Base-by-base conservation (phyloP, 2,113 vertebrate species). In the Vireo altiloquus region DNA sequence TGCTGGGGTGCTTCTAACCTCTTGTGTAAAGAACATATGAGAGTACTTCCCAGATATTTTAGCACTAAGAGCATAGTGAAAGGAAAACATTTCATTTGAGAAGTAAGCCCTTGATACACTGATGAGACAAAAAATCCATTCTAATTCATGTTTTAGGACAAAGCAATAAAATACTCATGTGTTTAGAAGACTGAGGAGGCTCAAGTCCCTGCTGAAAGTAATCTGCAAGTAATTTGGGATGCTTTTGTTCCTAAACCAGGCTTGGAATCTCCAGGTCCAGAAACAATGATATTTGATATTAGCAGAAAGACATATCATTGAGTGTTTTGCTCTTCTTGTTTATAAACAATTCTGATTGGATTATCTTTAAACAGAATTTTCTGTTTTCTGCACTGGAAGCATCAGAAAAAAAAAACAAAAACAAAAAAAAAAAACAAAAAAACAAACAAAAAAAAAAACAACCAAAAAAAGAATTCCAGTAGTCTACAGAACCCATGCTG, bases 261-360 rank as follows among this genome's bases (percentile, higher is more conserved):
- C 79, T 79, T 78, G 65, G 80, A 75, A 50, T 70, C 66, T 60
- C 60, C 66, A 70, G 20, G 15, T 21, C 72, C 46, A 87, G 79
- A 57, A 85, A 66, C 50, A 61, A 53, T 21, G 42, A 59, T 72
- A 82, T 70, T 71, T 91, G 50, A 89, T 93, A 87, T 59, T 89
- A 93, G 40, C 59, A 40, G 82, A 84, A 95, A 90, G 86, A 89
- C 79, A 22, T 7, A 92, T 80, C 76, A 63, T 28, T 59, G 72
- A 92, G 57, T 89, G 60, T 87, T 95, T 92, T 95, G 82, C 49
- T 90, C 49, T 75, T 93, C 53, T 59, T 89, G 46, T 61, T 81
- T 93, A 53, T 47, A 75, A 75, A 49, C 70, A 93, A 44, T 89
- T 87, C 39, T n/a, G 27, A 47, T 28, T 71, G 35, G 23, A 64